Evolutionary conservation across 2,888 invertebrate genomes (phyloP).

Genomic region (Uloborus plumipes): DNA sequence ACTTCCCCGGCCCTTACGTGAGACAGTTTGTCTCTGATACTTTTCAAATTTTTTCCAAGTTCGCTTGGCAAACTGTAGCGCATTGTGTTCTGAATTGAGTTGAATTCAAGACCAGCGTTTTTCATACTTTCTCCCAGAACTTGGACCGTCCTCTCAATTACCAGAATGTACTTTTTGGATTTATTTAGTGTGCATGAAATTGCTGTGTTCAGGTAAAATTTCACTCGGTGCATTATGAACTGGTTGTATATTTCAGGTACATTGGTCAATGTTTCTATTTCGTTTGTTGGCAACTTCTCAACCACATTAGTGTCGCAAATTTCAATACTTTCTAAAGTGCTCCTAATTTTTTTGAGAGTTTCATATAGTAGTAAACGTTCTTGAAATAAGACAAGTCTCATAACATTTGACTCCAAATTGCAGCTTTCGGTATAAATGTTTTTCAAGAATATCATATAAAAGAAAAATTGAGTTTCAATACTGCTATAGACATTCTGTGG

Average conservation of each 20-base stretch:
- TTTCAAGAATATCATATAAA: neutral
- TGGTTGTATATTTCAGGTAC: constrained; percentile 32
- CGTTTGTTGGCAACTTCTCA: neutral
- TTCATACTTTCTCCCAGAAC: constrained; percentile 37
- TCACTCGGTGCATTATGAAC: constrained; percentile 16
- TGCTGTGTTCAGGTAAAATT: constrained; percentile 19
- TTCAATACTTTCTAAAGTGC: neutral
- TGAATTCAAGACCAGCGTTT: constrained; percentile 19
- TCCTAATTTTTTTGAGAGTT: neutral
- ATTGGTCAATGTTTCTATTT: constrained; percentile 17
- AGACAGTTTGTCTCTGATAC: constrained; percentile 17
- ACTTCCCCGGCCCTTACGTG: constrained; percentile 8
- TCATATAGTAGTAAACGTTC: neutral
- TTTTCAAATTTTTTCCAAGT: constrained; percentile 7
- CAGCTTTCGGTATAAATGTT: neutral
- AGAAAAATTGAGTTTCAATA: neutral
- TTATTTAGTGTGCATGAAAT: neutral
- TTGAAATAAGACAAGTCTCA: neutral
- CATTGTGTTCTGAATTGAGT: constrained; percentile 23
- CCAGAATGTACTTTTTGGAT: neutral
- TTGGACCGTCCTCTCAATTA: neutral
- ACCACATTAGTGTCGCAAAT: neutral
- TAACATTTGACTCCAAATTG: neutral
- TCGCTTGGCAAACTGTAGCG: neutral
- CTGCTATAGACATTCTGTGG: neutral